Evolutionary conservation across 2,888 invertebrate species (phyloP), one percentile per base, ranked within the genome.

Genomic region (Heliconius ethilla): DNA sequence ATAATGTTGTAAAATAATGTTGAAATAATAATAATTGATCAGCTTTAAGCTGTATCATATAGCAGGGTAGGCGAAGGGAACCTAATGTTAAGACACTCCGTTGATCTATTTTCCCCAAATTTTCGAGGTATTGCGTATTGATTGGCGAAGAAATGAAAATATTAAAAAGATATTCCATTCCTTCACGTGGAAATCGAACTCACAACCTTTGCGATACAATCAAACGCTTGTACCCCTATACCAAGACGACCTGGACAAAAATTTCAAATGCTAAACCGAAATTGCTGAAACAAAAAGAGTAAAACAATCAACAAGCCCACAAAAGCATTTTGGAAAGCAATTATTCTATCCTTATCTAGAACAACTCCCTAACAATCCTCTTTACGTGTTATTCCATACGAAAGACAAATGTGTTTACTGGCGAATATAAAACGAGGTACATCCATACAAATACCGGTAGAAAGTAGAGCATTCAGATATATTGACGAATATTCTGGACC

Each of bases 321-420:
- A 7, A 59, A 72, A 29, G 22, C 33, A 55, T 72, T 72, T 55
- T 15, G n/a, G n/a, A 59, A 37, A 55, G 65, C 63, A 66, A 55
- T 55, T 70, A 70, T 27, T 45, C 27, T 45, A n/a, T 62, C 59
- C 37, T 37, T 59, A 25, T 73, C 40, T 29, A 75, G 29, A 55
- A 65, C 66, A 66, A 62, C 66, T 73, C 37, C 22, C 55, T 45
- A 55, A 65, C 70, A 65, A 72, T 59, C 55, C 55, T 37, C 66
- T 73, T 62, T 76, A 29, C 40, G 33, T 55, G 76, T 77, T 72
- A 66, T 73, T 76, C 62, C 66, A 65, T 76, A 72, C n/a, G 55
- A 55, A 74, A 72, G 76, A 76, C 37, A 73, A 73, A 77, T 77
- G 73, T 77, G 72, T 67, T 77, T 77, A 72, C 72, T 37, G 51